Base-by-base conservation (phyloP, 2,113 vertebrate genomes). In the Colinus virginianus region DNA sequence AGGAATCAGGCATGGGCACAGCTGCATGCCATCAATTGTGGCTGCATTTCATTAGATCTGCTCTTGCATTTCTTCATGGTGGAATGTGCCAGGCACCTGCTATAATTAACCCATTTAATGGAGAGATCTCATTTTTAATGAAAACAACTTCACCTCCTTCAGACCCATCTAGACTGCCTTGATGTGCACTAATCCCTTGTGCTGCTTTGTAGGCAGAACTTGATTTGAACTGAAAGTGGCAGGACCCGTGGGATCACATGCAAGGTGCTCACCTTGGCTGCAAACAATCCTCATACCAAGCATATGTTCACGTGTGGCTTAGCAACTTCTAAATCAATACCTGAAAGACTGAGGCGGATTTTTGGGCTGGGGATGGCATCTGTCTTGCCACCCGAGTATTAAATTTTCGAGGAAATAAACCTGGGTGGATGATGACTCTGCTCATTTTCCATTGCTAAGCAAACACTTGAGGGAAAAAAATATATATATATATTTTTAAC, bases 1-100 rank as follows among this genome's bases (percentile, higher is more conserved):
- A 53, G 22, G 25, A 68, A 7, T 1, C 2, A 0, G 1, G 3
- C 1, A 5, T 6, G 15, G 42, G 51, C 5, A 6, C 23, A 51
- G 74, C 32, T 2, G 0, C 51, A 3, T 19, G 8, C 3, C 1
- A 0, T 59, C 48, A 59, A 3, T 43, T 0, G 3, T 18, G 5
- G 51, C 23, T 28, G 48, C 16, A 28, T 43, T 43, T 53, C 1
- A 0, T 25, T 64, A 61, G 77, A 42, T 51, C 46, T 1, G 0
- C 26, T 82, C 62, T 53, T 62, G 15, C 46, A 12, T 17, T 58
- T 30, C 43, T 38, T 62, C 63, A 56, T 0, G 0, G 48, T 14
- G 76, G 45, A 36, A 42, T 45, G 42, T 83, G 83, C 46, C 49
- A 62, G 51, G 34, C 14, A 68, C 12, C 25, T 56, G 78, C 49